Evolutionary conservation across 2,888 invertebrate species (phyloP).

Genomic region (Hermaeophaga mercurialis): DNA sequence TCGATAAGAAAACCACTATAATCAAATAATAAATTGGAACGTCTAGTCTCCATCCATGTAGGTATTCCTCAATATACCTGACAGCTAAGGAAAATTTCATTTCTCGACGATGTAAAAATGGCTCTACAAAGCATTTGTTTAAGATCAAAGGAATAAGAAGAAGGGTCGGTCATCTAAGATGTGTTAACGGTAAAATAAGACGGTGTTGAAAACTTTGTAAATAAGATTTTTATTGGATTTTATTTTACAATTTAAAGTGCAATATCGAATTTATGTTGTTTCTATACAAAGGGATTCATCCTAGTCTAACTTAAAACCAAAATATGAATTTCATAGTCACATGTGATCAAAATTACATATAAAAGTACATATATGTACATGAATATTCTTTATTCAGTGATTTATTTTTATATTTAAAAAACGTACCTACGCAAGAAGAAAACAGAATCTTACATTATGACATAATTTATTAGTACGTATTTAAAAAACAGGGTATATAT

Average conservation of each 20-base stretch:
- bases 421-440: too few relatives aligned
- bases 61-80: conserved; percentile 54
- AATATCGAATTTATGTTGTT: not conserved
- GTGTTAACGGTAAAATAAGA: conserved; percentile 44
- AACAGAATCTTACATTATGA: too few relatives aligned
- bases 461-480: too few relatives aligned
- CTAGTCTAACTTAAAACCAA: too few relatives aligned
- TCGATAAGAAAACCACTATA: conserved; percentile 27
- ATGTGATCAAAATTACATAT: too few relatives aligned
- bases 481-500: too few relatives aligned
- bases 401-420: too few relatives aligned
- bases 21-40: conserved; percentile 42
- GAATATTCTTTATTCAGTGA: too few relatives aligned
- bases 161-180: conserved; percentile 10
- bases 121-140: conserved; percentile 48
- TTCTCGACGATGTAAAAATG: conserved; percentile 54
- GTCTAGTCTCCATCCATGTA: conserved; percentile 33
- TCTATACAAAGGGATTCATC: not conserved
- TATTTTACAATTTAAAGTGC: conserved; percentile 42
- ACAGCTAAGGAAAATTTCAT: conserved; percentile 57
- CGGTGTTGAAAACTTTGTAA: conserved; percentile 51
- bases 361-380: too few relatives aligned
- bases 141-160: conserved; percentile 39
- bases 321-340: too few relatives aligned
- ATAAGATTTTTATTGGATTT: conserved; percentile 54